A percentile compares a stretch with the other conserved stretches of the same genome.
phyloP scores from a whole-genome alignment of 2,113 vertebrate species.

The Oxygymnocypris stewartii region DNA sequence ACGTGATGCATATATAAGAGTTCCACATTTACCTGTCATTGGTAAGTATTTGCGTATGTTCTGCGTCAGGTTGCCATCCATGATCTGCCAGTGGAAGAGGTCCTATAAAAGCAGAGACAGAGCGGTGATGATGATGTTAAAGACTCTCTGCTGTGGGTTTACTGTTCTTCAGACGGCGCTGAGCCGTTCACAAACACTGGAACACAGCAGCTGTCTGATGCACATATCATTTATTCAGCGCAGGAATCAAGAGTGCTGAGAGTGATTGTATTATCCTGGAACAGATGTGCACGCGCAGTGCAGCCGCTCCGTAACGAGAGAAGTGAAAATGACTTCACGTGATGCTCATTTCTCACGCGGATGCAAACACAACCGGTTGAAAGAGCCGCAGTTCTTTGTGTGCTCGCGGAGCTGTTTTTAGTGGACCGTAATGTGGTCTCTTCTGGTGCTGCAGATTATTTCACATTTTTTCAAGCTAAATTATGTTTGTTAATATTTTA shows the following conservation, averaged over 20 bases:
- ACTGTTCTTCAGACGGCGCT: slow-evolving; percentile 31
- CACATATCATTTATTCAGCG: slow-evolving; percentile 41
- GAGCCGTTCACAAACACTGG: neutral
- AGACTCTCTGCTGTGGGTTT: neutral
- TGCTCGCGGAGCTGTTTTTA: neutral
- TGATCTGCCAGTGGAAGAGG: slow-evolving; percentile 96
- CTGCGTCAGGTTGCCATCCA: slow-evolving; percentile 92
- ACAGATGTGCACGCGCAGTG: slow-evolving; percentile 4
- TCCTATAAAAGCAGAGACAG: slow-evolving; percentile 73
- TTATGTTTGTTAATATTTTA: no score
- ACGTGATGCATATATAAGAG: no score
- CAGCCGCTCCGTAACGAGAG: no score
- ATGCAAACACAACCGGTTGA: neutral
- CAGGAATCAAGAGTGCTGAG: slow-evolving; percentile 26
- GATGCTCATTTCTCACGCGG: neutral
- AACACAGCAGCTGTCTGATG: neutral
- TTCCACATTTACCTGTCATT: slow-evolving; percentile 68
- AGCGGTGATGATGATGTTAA: neutral
- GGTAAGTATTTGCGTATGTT: slow-evolving; percentile 80
- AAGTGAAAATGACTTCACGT: slow-evolving; percentile 17
- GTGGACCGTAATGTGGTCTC: no score
- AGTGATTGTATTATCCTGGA: neutral
- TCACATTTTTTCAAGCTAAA: no score
- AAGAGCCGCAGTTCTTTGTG: neutral
- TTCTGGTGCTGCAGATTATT: no score